Percentiles rank a stretch among this genome's conserved stretches.
These are phyloP conservation scores for Andrena bicolor DNA, from an alignment of 2,888 invertebrate species.

Conservation along the genomic window DNA sequence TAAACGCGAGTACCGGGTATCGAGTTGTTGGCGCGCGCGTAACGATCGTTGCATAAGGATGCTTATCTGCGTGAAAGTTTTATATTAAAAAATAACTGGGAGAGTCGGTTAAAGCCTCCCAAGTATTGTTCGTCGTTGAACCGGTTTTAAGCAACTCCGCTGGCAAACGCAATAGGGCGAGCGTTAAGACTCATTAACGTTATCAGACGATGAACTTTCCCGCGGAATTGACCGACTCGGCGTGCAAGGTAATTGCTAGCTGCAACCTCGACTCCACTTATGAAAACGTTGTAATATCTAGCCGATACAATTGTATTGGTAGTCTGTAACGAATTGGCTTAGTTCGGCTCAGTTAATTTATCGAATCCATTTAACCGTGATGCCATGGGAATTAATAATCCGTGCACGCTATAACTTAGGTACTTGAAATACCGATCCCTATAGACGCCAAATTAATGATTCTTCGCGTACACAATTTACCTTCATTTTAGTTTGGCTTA, in stretches of 20 bases:
- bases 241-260: slow-evolving; percentile 21
- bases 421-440: not conserved
- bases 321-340: slow-evolving; percentile 13
- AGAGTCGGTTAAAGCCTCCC: slow-evolving; percentile 16
- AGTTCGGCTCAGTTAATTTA: slow-evolving; percentile 15
- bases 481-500: not conserved
- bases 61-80: slow-evolving; percentile 57
- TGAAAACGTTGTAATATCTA: not conserved
- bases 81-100: slow-evolving; percentile 40
- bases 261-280: not conserved
- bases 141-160: slow-evolving; percentile 14
- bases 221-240: slow-evolving; percentile 25
- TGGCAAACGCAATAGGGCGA: not conserved
- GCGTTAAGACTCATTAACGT: slow-evolving; percentile 39
- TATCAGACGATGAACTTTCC: slow-evolving; percentile 38
- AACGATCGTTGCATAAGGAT: slow-evolving; percentile 56
- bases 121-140: slow-evolving; percentile 24
- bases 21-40: slow-evolving; percentile 29
- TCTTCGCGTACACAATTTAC: not conserved
- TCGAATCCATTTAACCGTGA: not conserved
- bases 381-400: not conserved
- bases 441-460: not conserved
- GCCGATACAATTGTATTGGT: slow-evolving; percentile 17
- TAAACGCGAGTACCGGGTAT: slow-evolving; percentile 39
- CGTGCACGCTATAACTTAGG: not conserved